Evolutionary conservation across 2,888 invertebrate species (phyloP).

Genomic region (Nephrotoma flavescens): DNA sequence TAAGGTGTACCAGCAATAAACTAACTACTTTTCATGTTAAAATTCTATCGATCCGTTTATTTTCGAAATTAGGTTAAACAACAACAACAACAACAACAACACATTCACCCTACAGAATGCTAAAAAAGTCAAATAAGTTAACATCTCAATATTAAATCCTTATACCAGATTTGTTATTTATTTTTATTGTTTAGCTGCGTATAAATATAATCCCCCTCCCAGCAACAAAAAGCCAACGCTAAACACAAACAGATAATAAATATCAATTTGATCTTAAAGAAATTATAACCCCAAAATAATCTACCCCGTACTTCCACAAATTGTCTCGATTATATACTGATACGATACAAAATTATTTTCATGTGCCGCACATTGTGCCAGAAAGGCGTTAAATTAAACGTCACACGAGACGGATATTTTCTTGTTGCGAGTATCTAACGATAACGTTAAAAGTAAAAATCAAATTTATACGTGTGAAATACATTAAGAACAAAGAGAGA

Average conservation of each 20-base stretch:
- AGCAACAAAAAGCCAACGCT: background rate
- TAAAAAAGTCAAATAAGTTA: background rate
- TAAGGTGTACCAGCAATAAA: no score
- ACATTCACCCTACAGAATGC: no score
- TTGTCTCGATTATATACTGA: background rate
- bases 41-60: no score
- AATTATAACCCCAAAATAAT: background rate
- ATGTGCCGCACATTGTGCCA: background rate
- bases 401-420: background rate
- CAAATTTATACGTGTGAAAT: background rate
- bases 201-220: background rate
- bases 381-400: background rate
- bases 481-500: background rate
- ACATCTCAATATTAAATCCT: background rate
- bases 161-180: background rate
- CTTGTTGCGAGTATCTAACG: background rate
- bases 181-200: background rate
- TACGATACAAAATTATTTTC: background rate
- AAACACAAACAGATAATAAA: background rate
- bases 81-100: no score
- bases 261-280: background rate
- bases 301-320: background rate
- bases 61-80: no score
- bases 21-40: no score
- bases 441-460: background rate